Evolutionary conservation across 2,797 vertebrate genomes (phyloP).

Genomic region (Protosalanx chinensis): DNA sequence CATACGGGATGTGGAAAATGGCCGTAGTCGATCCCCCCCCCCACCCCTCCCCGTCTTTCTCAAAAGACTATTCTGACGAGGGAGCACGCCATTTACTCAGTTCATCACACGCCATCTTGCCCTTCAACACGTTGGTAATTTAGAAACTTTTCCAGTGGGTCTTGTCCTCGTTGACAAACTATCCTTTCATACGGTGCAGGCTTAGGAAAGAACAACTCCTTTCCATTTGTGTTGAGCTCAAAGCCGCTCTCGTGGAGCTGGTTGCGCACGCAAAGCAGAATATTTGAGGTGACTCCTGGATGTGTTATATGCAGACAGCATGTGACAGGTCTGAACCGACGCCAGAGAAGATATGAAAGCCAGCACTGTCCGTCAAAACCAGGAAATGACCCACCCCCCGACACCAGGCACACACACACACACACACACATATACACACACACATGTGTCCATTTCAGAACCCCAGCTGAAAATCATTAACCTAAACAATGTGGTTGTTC

Average conservation of each 20-base stretch:
- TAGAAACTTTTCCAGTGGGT: conserved; percentile 26
- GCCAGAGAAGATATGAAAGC: conserved; percentile 85
- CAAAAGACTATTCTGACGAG: conserved; percentile 56
- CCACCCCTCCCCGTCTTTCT: conserved; percentile 15
- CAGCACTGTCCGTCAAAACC: conserved; percentile 88
- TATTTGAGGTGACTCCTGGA: conserved; percentile 74
- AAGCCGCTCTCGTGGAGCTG: conserved; percentile 25
- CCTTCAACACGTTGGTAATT: conserved; percentile 42
- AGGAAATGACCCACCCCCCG: conserved; percentile 84
- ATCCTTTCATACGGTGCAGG: conserved; percentile 60
- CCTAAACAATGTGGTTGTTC: conserved; percentile 87
- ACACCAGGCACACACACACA: background rate
- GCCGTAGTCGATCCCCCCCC: conserved; percentile 45
- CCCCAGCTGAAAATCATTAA: conserved; percentile 94
- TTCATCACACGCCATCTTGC: conserved; percentile 55
- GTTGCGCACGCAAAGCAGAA: conserved; percentile 53
- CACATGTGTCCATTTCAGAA: conserved; percentile 70
- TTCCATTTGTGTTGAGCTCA: conserved; percentile 1
- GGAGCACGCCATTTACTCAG: conserved; percentile 31
- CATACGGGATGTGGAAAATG: conserved; percentile 63
- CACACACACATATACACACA: conserved; percentile 1
- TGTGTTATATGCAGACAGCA: conserved; percentile 80
- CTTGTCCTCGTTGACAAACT: conserved; percentile 57
- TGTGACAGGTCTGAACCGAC: conserved; percentile 77
- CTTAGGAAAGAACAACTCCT: conserved; percentile 33